phyloP scores from a whole-genome alignment of 1,140 invertebrate genomes.

The Leptinotarsa texana region DNA sequence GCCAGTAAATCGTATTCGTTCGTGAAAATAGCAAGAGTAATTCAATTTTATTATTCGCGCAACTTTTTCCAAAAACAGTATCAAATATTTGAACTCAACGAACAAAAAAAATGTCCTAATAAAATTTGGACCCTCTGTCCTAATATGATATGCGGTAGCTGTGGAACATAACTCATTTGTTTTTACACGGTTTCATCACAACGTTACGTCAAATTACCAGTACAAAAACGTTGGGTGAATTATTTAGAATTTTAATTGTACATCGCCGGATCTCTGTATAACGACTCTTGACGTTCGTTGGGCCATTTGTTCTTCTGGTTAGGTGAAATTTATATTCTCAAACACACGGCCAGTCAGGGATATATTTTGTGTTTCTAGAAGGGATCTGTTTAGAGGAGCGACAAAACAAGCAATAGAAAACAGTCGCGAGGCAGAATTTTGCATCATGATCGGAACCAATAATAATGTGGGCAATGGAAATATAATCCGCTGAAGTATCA shows the following conservation, averaged over 20 bases:
- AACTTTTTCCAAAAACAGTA: neutral
- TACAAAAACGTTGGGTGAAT: neutral
- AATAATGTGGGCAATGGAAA: too few relatives aligned
- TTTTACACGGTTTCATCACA: neutral
- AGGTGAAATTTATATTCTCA: neutral
- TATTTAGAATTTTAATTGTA: slow-evolving; percentile 9
- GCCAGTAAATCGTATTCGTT: neutral
- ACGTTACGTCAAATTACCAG: neutral
- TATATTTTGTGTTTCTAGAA: too few relatives aligned
- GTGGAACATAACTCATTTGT: neutral
- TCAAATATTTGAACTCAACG: neutral
- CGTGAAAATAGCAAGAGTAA: neutral
- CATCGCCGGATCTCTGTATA: slow-evolving; percentile 1
- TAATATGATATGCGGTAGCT: neutral
- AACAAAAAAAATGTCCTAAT: neutral
- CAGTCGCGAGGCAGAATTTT: too few relatives aligned
- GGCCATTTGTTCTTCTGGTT: neutral
- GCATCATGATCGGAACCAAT: too few relatives aligned
- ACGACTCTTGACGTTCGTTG: slow-evolving; percentile 7
- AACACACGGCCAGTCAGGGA: neutral
- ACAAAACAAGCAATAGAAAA: too few relatives aligned
- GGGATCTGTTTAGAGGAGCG: too few relatives aligned
- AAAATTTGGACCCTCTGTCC: neutral
- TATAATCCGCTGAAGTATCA: too few relatives aligned
- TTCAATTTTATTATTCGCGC: neutral